These are phyloP conservation scores for Dicentrarchus labrax DNA, from an alignment of 2,113 vertebrate genomes.

Conservation along the genomic window DNA sequence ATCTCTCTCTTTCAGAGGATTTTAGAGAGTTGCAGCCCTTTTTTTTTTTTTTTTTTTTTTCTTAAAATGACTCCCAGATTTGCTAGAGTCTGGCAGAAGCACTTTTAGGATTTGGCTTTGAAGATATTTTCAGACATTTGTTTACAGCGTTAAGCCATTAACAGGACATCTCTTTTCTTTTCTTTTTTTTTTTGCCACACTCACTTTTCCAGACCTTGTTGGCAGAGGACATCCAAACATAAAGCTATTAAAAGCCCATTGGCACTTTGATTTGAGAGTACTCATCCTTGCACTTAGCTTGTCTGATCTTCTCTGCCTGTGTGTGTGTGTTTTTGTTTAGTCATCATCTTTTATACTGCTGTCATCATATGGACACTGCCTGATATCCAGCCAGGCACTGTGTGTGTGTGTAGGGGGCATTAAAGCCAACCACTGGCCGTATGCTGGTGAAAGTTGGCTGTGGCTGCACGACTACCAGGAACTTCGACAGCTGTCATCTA, in stretches of 20 bases:
- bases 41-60: background rate
- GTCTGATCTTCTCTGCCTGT: constrained; percentile 24
- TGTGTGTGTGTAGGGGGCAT: background rate
- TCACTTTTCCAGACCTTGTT: constrained; percentile 26
- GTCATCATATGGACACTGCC: constrained; percentile 27
- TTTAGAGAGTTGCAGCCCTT: background rate
- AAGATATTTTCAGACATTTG: constrained; percentile 57
- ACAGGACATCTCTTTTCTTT: constrained; percentile 10
- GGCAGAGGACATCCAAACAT: constrained; percentile 28
- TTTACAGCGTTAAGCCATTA: constrained; percentile 50
- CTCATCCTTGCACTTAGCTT: constrained; percentile 44
- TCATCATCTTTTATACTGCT: constrained; percentile 30
- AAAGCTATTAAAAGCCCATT: constrained; percentile 63
- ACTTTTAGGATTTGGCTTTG: constrained; percentile 61
- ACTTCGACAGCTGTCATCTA: background rate
- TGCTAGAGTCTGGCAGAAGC: constrained; percentile 20
- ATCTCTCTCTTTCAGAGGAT: background rate
- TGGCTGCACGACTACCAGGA: background rate
- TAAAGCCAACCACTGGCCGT: background rate
- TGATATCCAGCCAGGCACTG: background rate
- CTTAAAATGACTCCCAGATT: constrained; percentile 35
- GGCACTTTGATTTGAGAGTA: constrained; percentile 44
- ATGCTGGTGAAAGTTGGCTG: background rate
- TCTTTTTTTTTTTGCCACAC: constrained; percentile 5
- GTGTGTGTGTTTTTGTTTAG: constrained; percentile 40